These are phyloP conservation scores for Rhabdomys pumilio DNA, from an alignment of 2,797 vertebrate species.

Conservation along the genomic window DNA sequence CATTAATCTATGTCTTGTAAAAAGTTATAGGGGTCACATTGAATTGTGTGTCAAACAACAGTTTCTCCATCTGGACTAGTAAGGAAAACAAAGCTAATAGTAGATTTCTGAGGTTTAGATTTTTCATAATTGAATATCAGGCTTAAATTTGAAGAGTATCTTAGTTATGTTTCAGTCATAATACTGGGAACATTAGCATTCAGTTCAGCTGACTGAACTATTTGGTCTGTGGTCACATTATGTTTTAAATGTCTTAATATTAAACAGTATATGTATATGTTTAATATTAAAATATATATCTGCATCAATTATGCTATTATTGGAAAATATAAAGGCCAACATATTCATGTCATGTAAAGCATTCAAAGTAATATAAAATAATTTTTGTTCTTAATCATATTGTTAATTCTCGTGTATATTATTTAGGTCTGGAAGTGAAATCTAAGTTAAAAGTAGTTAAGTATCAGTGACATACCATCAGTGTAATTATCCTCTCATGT, in stretches of 20 bases:
- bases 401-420: conserved; percentile 50
- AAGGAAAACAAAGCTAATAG: conserved; percentile 63
- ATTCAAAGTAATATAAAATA: conserved; percentile 57
- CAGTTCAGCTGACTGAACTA: conserved; percentile 27
- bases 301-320: conserved; percentile 36
- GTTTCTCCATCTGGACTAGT: conserved; percentile 58
- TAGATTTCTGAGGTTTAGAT: conserved; percentile 48
- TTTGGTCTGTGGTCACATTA: conserved; percentile 17
- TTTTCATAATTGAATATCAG: conserved; percentile 37
- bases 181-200: conserved; percentile 47
- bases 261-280: background rate
- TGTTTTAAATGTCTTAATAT: conserved; percentile 60
- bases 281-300: background rate
- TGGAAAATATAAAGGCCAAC: conserved; percentile 55
- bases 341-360: conserved; percentile 15
- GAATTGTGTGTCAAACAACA: conserved; percentile 50
- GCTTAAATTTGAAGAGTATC: conserved; percentile 38
- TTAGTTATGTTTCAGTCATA: conserved; percentile 22
- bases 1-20: conserved; percentile 77
- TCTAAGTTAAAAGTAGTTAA: conserved; percentile 36
- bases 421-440: conserved; percentile 52
- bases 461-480: background rate
- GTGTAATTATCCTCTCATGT: background rate
- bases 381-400: conserved; percentile 38
- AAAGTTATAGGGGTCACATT: conserved; percentile 61